Evolutionary conservation across 2,797 vertebrate species (phyloP), one percentile per base, ranked within the genome.

Genomic region (Pseudomugil tenellus): DNA sequence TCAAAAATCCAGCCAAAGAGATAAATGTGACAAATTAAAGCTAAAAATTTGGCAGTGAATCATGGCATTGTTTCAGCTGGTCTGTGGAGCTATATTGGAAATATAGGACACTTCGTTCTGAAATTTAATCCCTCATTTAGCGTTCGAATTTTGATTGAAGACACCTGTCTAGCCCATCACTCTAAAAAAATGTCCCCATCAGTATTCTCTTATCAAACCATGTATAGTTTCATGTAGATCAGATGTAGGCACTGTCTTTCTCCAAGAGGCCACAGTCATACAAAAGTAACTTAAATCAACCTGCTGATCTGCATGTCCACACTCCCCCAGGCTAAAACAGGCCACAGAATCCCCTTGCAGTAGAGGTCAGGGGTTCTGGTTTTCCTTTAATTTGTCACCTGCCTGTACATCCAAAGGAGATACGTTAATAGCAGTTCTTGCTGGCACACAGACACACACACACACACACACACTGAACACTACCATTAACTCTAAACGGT

Each of bases 381-480:
- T 58, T 39, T 23, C 32, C 41, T 60, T 29, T n/a, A 61, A 29
- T 28, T 21, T 46, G 12, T 61, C 58, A 31, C 41, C 41, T 13
- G 12, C 41, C 41, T 48, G 11, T 21, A 68, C 21, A 55, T 61
- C 54, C 51, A 63, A 11, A 35, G 37, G 46, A 35, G 26, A 63
- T 28, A 29, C 59, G 49, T 52, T 70, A 16, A 28, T 35, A 54
- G 70, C 51, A 23, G 77, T 56, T 56, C n/a, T 29, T 39, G 28
- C 72, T 68, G 49, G 8, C 41, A 59, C 53, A 37, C 41, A 23
- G 4, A 19, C 11, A 13, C 43, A 58, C 39, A 58, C 52, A 35
- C 39, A 23, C 3, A 19, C 10, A 13, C 43, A 58, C 43, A 26
- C 59, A 62, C 59, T 67, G 39, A 62, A 4, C 60, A 54, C 46